Base-by-base conservation (phyloP, 2,888 invertebrate species). In the Rambutsinella grinnellia region DNA sequence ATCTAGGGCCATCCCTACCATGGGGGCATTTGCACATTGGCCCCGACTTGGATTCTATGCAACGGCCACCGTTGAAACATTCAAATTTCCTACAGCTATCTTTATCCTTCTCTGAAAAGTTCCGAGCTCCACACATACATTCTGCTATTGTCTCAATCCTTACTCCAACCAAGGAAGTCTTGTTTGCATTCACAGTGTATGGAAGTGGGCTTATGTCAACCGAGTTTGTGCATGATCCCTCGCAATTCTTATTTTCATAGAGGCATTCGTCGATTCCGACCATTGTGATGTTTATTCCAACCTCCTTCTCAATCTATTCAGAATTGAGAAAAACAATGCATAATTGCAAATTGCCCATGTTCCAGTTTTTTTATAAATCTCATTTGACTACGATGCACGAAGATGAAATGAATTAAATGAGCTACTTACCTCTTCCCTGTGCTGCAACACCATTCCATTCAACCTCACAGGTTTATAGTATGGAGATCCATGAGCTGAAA, bases 221-320 rank as follows among this genome's bases (percentile, higher is more conserved):
- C 19, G 92, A 91, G 87, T 98, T 98, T 23, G 96, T 96, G 87
- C 98, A 99, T 68, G 97, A 97, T 13, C 96, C 96, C 88, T 97
- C 96, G 87, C 96, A 97, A 91, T 94, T 94, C 86, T 94, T 93
- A 86, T 96, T 96, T 89, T 97, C 96, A 86, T 96, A 95, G 78
- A 96, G 89, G 87, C 96, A 97, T 88, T 97, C 96, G 85, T 97
- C 98, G 84, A 99, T 97, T 79, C 97, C 97, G 8, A 99, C 97
- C 97, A 97, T 97, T 15, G 95, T 95, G 76, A 98, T 96, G 86
- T 95, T 96, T 78, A 97, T 94, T 53, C 96, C 97, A n/a, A 97
- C 94, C 80, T 93, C 93, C 85, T 93, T 91, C 87, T 97, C 96
- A 85, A 97, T 96, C 90, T 90, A 84, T 19, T 13, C 49, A 49